phyloP scores from a whole-genome alignment of 2,888 invertebrate genomes.

The Ochropacha duplaris region DNA sequence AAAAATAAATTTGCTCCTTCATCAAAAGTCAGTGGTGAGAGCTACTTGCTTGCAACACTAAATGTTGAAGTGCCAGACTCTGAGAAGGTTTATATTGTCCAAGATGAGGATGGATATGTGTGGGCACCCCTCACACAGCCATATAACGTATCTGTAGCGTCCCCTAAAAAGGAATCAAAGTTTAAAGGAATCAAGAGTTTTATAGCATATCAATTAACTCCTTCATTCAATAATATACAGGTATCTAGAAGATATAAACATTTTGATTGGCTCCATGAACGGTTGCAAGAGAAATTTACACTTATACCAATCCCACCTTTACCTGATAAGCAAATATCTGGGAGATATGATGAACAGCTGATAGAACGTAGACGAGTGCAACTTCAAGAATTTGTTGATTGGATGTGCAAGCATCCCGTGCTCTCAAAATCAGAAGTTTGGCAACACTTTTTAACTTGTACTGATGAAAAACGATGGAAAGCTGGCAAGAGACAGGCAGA shows the following conservation, averaged over 20 bases:
- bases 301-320: slow-evolving; percentile 97
- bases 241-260: slow-evolving; percentile 98
- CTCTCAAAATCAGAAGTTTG: slow-evolving; percentile 95
- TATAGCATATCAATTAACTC: slow-evolving; percentile 97
- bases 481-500: slow-evolving; percentile 97
- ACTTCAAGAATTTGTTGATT: slow-evolving; percentile 97
- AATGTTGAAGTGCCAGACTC: slow-evolving; percentile 87
- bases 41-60: slow-evolving; percentile 91
- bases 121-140: slow-evolving; percentile 90
- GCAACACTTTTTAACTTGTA: slow-evolving; percentile 98
- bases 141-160: slow-evolving; percentile 94
- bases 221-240: slow-evolving; percentile 96
- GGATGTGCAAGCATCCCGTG: slow-evolving; percentile 98
- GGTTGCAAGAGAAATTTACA: slow-evolving; percentile 96
- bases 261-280: slow-evolving; percentile 99
- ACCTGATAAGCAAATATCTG: slow-evolving; percentile 99
- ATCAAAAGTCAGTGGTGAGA: slow-evolving; percentile 95
- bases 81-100: slow-evolving; percentile 88
- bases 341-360: slow-evolving; percentile 98
- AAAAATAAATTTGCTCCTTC: slow-evolving; percentile 94
- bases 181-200: slow-evolving; percentile 98
- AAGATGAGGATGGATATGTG: slow-evolving; percentile 87
- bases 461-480: slow-evolving; percentile 99
- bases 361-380: slow-evolving; percentile 97
- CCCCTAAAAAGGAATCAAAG: slow-evolving; percentile 98